Conservation (phyloP, 2,797 vertebrate genomes). For the Hydrophis major region DNA sequence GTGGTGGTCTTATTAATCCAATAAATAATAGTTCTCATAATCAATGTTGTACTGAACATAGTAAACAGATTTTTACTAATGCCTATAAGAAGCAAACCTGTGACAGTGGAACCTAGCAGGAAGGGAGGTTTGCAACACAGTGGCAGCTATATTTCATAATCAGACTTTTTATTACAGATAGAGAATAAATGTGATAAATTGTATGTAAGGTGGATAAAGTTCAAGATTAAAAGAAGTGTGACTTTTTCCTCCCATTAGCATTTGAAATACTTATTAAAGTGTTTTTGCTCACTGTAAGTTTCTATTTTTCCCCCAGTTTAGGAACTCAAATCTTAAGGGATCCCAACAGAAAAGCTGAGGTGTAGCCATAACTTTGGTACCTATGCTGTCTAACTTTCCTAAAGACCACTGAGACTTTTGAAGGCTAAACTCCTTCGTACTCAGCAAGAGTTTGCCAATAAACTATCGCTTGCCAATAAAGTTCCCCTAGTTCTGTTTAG, state of each 20-base stretch:
- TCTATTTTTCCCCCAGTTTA: background rate
- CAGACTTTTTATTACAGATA: background rate
- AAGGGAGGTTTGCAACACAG: background rate
- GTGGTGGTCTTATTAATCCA: background rate
- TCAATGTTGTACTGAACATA: background rate
- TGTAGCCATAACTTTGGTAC: background rate
- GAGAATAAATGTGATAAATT: background rate
- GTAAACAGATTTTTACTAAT: background rate
- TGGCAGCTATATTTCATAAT: background rate
- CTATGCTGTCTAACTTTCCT: background rate
- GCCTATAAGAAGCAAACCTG: background rate
- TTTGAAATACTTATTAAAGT: background rate
- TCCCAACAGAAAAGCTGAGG: background rate
- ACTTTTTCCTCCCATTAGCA: background rate
- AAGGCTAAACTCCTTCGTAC: background rate
- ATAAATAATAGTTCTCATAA: background rate
- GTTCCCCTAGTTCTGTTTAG: background rate
- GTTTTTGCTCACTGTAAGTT: background rate
- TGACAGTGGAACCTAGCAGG: background rate
- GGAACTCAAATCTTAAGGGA: background rate
- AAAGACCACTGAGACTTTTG: background rate
- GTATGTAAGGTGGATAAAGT: background rate
- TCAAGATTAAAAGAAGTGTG: background rate
- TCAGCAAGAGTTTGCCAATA: constrained; percentile 2
- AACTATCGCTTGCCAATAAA: background rate